Evolutionary conservation across 1,140 invertebrate species (phyloP), one percentile per base, ranked within the genome.

Genomic region (Drosophila nigrodunni): DNA sequence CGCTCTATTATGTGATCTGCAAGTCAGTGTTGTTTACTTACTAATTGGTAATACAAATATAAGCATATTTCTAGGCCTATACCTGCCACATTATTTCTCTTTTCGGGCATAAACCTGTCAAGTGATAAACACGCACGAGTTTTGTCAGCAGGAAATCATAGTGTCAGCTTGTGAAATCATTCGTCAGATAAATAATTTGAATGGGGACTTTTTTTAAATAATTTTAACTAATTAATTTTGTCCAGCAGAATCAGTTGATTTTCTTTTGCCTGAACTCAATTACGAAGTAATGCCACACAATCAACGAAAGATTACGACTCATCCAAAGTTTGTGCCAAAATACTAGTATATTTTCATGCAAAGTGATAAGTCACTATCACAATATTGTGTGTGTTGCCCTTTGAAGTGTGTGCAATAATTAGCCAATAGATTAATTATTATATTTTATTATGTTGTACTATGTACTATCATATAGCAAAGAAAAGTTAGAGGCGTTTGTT

Each of bases 401-500:
- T 65, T 65, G 61, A 65, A 65, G 61, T 54, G 49, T 52, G n/a
- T 30, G n/a, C 47, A 30, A 35, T 18, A 65, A 65, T 65, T 65
- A 39, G n/a, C 61, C 35, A 65, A 44, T 54, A 54, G 49, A 34
- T 41, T 65, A 65, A 34, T 41, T 65, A 65, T 54, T 25, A 43
- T 30, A 39, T 34, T 39, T 43, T 18, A 64, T 64, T 64, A 25
- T 11, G 18, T 30, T 54, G 60, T 35, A 44, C 49, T 37, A 37
- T 55, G 52, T 30, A 30, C 25, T 30, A 55, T 21, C 37, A 25
- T 55, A 55, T 57, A 41, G 15, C 15, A 57, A 55, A 41, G 15
- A 9, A 41, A 18, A 6, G 21, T 41, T 21, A 5, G 6, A 41
- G 5, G 3, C 21, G 3, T 1, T 10, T 18, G 1, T 10, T 1